phyloP scores from a whole-genome alignment of 2,113 vertebrate genomes.

The Clinocottus analis region DNA sequence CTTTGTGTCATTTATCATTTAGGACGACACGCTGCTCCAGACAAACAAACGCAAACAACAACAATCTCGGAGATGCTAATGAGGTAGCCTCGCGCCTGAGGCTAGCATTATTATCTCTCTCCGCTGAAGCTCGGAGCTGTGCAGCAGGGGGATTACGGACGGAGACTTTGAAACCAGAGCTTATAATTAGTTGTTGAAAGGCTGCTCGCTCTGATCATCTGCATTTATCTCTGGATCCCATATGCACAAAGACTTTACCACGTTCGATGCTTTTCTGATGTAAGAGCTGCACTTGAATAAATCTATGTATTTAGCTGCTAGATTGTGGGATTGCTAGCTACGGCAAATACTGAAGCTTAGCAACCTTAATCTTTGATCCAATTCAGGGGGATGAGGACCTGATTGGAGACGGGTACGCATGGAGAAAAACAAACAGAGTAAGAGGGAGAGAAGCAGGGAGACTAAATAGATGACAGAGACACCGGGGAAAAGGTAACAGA shows the following conservation, averaged over 20 bases:
- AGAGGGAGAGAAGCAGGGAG: constrained; percentile 10
- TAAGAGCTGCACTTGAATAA: constrained; percentile 24
- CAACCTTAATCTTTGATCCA: constrained; percentile 71
- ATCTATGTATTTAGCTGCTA: constrained; percentile 18
- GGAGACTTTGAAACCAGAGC: constrained; percentile 21
- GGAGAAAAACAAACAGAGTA: constrained; percentile 34
- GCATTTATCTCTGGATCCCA: constrained; percentile 52
- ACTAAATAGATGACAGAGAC: constrained; percentile 59
- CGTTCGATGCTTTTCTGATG: constrained; percentile 23
- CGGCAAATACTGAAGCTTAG: constrained; percentile 55
- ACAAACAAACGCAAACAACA: constrained; percentile 47
- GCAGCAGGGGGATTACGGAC: constrained; percentile 15
- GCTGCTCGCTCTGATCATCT: constrained; percentile 44
- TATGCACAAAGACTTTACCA: constrained; percentile 36
- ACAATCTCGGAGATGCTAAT: constrained; percentile 41
- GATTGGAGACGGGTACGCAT: constrained; percentile 43
- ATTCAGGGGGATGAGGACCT: constrained; percentile 58
- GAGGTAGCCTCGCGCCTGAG: constrained; percentile 12
- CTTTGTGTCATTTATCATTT: constrained; percentile 24
- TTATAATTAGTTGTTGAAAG: constrained; percentile 55
- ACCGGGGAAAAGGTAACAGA: constrained; percentile 62
- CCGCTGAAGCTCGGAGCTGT: constrained; percentile 22
- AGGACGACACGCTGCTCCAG: constrained; percentile 13
- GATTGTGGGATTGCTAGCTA: constrained; percentile 50
- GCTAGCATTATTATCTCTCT: not conserved